Evolutionary conservation across 2,797 vertebrate species (phyloP).

Genomic region (Vireo griseus): DNA sequence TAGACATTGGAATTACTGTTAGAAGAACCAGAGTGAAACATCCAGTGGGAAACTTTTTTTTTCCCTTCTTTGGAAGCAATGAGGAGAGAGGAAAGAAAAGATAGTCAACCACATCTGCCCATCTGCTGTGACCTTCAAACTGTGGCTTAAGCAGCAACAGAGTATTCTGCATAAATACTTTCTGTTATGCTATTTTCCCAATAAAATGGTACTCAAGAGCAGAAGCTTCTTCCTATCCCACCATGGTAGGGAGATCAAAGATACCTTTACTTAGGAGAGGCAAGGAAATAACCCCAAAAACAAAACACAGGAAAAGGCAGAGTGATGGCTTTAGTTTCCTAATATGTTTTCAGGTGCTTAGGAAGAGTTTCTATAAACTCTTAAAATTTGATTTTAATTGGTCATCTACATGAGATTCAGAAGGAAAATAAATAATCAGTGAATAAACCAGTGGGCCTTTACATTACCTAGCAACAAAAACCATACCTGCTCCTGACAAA

Average conservation of each 20-base stretch:
- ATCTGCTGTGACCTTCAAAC: not conserved
- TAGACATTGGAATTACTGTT: not conserved
- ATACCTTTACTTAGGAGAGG: not conserved
- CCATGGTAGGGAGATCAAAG: not conserved
- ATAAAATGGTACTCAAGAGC: not conserved
- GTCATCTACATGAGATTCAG: not conserved
- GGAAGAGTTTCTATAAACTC: not conserved
- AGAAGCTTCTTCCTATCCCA: not conserved
- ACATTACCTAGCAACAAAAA: not conserved
- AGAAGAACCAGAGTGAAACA: not conserved
- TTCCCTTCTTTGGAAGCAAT: not conserved
- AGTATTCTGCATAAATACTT: not conserved
- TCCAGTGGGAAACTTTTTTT: not conserved
- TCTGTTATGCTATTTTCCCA: not conserved
- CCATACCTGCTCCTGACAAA: not conserved
- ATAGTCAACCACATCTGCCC: not conserved
- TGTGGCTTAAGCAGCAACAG: not conserved
- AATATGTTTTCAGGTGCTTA: not conserved
- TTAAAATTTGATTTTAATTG: not conserved
- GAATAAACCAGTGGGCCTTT: not conserved
- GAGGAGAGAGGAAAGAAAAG: not conserved
- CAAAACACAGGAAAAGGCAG: not conserved
- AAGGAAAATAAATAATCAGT: not conserved
- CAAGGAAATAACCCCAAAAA: not conserved
- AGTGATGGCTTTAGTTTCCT: not conserved